A percentile compares a stretch with the other conserved stretches of the same genome.
Conservation (phyloP, 2,888 invertebrate genomes). For the Eledona agricola region DNA sequence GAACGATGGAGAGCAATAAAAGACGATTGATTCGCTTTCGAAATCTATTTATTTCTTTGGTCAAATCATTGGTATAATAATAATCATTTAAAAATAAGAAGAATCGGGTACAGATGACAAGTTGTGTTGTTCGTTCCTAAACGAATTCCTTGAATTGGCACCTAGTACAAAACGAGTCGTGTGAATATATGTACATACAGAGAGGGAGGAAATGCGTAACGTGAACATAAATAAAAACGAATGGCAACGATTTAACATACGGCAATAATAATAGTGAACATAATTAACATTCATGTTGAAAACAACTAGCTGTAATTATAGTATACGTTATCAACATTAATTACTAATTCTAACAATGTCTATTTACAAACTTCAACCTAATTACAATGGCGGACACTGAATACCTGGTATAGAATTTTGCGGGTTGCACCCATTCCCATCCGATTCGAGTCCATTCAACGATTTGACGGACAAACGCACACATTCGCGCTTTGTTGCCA, state of each 20-base stretch:
- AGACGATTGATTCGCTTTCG: slow-evolving; percentile 39
- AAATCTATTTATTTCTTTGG: slow-evolving; percentile 67
- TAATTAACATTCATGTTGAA: slow-evolving; percentile 51
- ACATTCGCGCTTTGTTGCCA: too few relatives aligned
- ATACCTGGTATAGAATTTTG: slow-evolving; percentile 29
- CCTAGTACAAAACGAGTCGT: slow-evolving; percentile 46
- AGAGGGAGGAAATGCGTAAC: slow-evolving; percentile 24
- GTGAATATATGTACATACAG: slow-evolving; percentile 29
- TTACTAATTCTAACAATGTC: slow-evolving; percentile 52
- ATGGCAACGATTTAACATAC: slow-evolving; percentile 49
- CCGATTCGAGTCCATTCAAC: neutral
- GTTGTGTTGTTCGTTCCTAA: slow-evolving; percentile 55
- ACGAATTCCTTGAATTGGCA: slow-evolving; percentile 57
- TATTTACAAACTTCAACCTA: slow-evolving; percentile 47
- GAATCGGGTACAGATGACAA: slow-evolving; percentile 40
- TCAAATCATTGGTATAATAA: slow-evolving; percentile 71
- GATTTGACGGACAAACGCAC: too few relatives aligned
- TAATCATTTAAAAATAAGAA: too few relatives aligned
- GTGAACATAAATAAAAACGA: slow-evolving; percentile 43
- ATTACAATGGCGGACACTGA: slow-evolving; percentile 34
- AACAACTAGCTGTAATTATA: slow-evolving; percentile 52
- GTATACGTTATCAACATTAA: slow-evolving; percentile 54
- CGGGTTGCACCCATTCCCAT: slow-evolving; percentile 2
- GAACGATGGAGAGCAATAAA: slow-evolving; percentile 13
- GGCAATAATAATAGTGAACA: slow-evolving; percentile 44